A percentile compares a stretch with the other conserved stretches of the same genome.
phyloP scores from a whole-genome alignment of 1,140 invertebrate species.

The Aphelenchoides besseyi region DNA sequence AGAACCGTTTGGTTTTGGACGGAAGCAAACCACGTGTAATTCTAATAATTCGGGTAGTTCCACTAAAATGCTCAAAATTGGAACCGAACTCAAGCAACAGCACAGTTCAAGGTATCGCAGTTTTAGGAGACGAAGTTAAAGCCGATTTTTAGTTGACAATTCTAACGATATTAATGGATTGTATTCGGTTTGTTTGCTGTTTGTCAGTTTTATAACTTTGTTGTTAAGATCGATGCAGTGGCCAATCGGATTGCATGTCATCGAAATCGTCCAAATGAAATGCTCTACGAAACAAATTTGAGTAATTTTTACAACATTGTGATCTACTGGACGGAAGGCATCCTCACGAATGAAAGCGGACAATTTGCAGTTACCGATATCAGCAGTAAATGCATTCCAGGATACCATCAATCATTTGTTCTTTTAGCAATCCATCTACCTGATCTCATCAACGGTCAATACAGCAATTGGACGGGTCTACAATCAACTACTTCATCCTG shows the following conservation, averaged over 20 bases:
- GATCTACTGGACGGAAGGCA: slow-evolving; percentile 10
- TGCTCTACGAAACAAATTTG: slow-evolving; percentile 13
- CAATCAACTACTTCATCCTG: slow-evolving; percentile 1
- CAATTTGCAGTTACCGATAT: neutral
- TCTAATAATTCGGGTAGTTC: slow-evolving; percentile 1
- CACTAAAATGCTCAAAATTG: slow-evolving; percentile 3
- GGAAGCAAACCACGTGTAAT: neutral
- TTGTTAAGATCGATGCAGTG: slow-evolving; percentile 14
- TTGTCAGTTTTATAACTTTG: neutral
- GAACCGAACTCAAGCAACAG: neutral
- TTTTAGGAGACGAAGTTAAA: neutral
- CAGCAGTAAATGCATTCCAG: slow-evolving; percentile 12
- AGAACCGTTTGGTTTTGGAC: neutral
- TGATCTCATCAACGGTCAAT: neutral
- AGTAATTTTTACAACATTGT: slow-evolving; percentile 8
- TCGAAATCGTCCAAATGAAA: neutral
- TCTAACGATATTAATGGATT: neutral
- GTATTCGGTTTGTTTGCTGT: neutral
- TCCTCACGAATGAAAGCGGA: neutral
- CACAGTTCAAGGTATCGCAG: too few species aligned
- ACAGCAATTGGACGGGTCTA: neutral
- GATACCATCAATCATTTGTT: neutral
- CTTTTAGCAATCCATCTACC: slow-evolving; percentile 10
- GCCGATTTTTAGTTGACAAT: neutral
- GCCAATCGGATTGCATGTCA: slow-evolving; percentile 10